phyloP scores from a whole-genome alignment of 2,797 vertebrate species.

The Spea hammondii region DNA sequence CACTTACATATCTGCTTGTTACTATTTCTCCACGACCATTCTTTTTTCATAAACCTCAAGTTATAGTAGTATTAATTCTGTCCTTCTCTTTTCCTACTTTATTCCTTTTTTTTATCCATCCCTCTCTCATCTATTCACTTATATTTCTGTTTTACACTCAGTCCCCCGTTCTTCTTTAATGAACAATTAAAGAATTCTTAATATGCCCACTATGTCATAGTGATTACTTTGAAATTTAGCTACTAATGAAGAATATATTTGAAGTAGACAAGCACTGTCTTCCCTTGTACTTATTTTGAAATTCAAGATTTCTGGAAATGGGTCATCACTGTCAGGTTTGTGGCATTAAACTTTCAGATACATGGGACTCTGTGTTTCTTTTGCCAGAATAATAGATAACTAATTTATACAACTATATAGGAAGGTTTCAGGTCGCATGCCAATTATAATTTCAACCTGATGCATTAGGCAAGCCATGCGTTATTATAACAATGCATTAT shows the following conservation, averaged over 20 bases:
- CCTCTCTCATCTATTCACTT: background rate
- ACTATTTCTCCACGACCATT: background rate
- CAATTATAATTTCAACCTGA: constrained; percentile 12
- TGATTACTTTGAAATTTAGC: constrained; percentile 28
- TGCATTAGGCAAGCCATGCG: constrained; percentile 9
- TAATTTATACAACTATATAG: constrained; percentile 15
- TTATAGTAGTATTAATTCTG: background rate
- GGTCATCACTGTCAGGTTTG: background rate
- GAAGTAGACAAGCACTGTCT: constrained; percentile 4
- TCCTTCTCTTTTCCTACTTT: background rate
- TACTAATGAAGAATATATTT: constrained; percentile 27
- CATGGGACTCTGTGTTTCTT: constrained; percentile 14
- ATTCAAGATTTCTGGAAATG: background rate
- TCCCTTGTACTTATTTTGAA: background rate
- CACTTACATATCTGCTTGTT: background rate
- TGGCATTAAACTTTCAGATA: constrained; percentile 22
- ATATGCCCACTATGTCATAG: background rate
- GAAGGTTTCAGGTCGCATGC: constrained; percentile 6
- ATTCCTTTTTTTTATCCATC: background rate
- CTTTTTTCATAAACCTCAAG: background rate
- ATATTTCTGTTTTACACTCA: background rate
- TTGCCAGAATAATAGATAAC: constrained; percentile 11
- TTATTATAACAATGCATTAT: constrained; percentile 24
- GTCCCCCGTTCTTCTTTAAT: too few species aligned
- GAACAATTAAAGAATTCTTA: too few species aligned